These are phyloP conservation scores for Heterotilapia buettikoferi DNA, from an alignment of 2,113 vertebrate genomes.

Conservation along the genomic window DNA sequence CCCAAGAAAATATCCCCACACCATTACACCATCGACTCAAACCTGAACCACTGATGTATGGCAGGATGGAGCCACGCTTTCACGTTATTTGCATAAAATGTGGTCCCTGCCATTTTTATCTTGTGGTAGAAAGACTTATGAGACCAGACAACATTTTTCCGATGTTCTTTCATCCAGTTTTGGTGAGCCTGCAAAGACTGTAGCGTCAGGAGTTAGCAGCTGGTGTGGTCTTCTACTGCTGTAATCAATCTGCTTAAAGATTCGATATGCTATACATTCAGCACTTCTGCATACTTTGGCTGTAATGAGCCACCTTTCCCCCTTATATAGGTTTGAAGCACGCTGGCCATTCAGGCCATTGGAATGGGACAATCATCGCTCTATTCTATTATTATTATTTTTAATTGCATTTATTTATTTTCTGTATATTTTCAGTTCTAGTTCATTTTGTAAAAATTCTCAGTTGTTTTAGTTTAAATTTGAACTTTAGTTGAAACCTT, in stretches of 20 bases:
- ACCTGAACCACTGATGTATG: background rate
- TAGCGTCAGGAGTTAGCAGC: background rate
- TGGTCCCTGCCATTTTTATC: background rate
- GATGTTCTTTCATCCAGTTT: background rate
- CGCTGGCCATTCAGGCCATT: background rate
- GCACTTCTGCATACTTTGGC: background rate
- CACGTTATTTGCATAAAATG: background rate
- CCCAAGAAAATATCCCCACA: background rate
- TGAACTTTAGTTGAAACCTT: background rate
- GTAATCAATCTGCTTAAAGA: background rate
- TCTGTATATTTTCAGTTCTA: background rate
- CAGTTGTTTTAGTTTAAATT: background rate
- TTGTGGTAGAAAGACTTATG: background rate
- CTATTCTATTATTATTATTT: background rate
- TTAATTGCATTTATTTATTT: background rate
- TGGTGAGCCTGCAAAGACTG: background rate
- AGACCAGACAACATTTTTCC: background rate
- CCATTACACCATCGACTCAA: background rate
- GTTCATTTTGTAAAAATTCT: background rate
- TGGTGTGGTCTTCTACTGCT: background rate
- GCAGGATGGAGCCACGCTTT: background rate
- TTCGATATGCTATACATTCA: background rate
- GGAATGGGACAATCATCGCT: background rate
- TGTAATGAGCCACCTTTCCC: background rate
- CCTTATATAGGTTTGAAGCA: background rate